phyloP scores from a whole-genome alignment of 2,888 invertebrate genomes.

The Liodrosophila aerea region DNA sequence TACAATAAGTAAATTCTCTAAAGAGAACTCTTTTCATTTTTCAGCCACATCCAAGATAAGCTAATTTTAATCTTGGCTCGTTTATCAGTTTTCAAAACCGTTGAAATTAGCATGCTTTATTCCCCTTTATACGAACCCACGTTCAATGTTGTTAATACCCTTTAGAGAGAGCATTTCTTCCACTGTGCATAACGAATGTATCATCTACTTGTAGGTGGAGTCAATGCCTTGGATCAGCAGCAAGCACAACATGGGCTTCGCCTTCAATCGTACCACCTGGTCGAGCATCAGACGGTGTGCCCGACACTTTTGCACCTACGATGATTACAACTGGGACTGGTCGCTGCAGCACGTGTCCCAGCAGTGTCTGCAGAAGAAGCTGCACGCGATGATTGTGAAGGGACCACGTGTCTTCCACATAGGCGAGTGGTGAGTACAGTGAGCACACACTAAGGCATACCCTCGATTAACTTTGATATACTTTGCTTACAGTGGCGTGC shows the following conservation, averaged over 20 bases:
- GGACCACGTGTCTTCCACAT: conserved; percentile 99
- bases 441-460: no score
- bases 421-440: conserved; percentile 93
- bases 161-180: no score
- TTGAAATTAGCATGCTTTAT: conserved; percentile 57
- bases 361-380: conserved; percentile 88
- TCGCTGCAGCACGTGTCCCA: conserved; percentile 95
- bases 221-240: conserved; percentile 97
- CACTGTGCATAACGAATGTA: conserved; percentile 1
- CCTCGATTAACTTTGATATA: background rate
- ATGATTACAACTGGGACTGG: conserved; percentile 99
- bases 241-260: conserved; percentile 99
- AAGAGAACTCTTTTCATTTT: no score
- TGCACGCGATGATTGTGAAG: conserved; percentile 94
- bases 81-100: conserved; percentile 11
- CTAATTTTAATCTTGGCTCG: conserved; percentile 15
- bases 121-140: conserved; percentile 5
- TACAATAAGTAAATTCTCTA: no score
- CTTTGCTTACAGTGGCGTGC: conserved; percentile 89
- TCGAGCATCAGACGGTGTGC: conserved; percentile 90
- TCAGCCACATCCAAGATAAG: no score
- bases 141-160: conserved; percentile 23
- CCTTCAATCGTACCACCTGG: conserved; percentile 95
- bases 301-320: conserved; percentile 95
- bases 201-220: conserved; percentile 86